Evolutionary conservation across 2,888 invertebrate genomes (phyloP), one percentile per base, ranked within the genome.

Genomic region (Synergus umbraculus): DNA sequence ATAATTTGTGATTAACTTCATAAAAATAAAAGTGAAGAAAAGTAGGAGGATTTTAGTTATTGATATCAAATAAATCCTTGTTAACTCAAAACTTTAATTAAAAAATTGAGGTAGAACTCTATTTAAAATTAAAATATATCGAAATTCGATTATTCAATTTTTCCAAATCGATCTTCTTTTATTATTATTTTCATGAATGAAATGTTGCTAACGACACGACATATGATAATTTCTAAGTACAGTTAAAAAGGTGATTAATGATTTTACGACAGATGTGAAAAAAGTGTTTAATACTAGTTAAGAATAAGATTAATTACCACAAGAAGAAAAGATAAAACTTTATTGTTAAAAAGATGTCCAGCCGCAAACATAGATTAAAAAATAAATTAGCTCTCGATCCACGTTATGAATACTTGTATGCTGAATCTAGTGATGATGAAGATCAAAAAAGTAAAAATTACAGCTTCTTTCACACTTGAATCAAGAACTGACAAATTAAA

Each of bases 371-470:
- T 5, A 73, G 37, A 13, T 63, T 63, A 63, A 10, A 54, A 54
- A 12, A 41, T 4, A 73, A 73, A 54, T 9, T 15, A 22, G 15
- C 49, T 49, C 4, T 29, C 1, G 54, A 73, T 73, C 73, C 54
- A 58, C 73, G 73, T 54, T 73, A 37, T 54, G 73, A 73, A 58
- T 73, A 73, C 18, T 73, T 73, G 12, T 73, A 73, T n/a, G 37
- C 37, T 54, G 54, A 58, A 54, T 73, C 18, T 10, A 54, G 49
- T 73, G 73, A 73, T 18, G 73, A 73, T n/a, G 73, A 58, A 41
- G 73, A 73, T 7, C 12, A 18, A 54, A 37, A 73, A 37, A 37
- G 73, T 73, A 73, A 66, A n/a, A 54, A 15, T 54, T 49, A 22
- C 46, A 5, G 8, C 12, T 18, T 4, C 58, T 18, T 58, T 10